Percentiles rank a stretch among this genome's conserved stretches.
These are phyloP conservation scores for Solen grandis DNA, from an alignment of 1,140 invertebrate species.

Conservation along the genomic window DNA sequence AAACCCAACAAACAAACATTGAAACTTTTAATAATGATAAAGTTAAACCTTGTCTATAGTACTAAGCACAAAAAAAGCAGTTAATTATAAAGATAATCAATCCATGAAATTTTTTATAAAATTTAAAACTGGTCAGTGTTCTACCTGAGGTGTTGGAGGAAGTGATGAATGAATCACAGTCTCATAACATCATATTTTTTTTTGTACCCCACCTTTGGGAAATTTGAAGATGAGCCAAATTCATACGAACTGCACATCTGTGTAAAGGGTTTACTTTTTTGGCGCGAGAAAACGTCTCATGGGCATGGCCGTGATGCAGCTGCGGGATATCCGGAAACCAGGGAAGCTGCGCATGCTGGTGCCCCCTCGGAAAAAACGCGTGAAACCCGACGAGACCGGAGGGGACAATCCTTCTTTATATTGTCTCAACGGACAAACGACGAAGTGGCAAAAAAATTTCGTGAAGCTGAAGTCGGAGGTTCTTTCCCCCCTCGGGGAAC, in stretches of 20 bases:
- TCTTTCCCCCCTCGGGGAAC: slow-evolving; percentile 82
- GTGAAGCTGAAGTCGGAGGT: slow-evolving; percentile 99
- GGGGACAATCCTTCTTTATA: slow-evolving; percentile 99
- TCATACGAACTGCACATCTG: slow-evolving; percentile 99
- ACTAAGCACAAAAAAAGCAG: too few relatives aligned
- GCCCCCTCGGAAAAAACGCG: slow-evolving; percentile 95
- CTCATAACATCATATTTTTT: too few relatives aligned
- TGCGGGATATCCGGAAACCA: slow-evolving; percentile 98
- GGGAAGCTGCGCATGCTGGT: slow-evolving; percentile 96
- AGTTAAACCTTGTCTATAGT: too few relatives aligned
- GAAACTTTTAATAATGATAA: too few relatives aligned
- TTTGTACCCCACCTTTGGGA: too few relatives aligned
- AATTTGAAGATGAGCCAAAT: slow-evolving; percentile 97
- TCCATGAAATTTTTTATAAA: too few relatives aligned
- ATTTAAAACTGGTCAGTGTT: too few relatives aligned
- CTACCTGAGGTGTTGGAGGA: too few relatives aligned
- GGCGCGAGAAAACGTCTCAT: slow-evolving; percentile 97
- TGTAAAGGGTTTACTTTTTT: slow-evolving; percentile 99
- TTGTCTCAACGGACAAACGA: slow-evolving; percentile 98
- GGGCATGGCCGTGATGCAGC: slow-evolving; percentile 97
- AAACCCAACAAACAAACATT: not conserved
- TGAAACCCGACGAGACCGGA: slow-evolving; percentile 99
- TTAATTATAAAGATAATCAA: too few relatives aligned
- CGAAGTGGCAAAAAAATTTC: slow-evolving; percentile 99
- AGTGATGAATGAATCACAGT: too few relatives aligned